These are phyloP conservation scores for Crotalus helleri DNA, from an alignment of 2,113 vertebrate genomes.

Conservation along the genomic window DNA sequence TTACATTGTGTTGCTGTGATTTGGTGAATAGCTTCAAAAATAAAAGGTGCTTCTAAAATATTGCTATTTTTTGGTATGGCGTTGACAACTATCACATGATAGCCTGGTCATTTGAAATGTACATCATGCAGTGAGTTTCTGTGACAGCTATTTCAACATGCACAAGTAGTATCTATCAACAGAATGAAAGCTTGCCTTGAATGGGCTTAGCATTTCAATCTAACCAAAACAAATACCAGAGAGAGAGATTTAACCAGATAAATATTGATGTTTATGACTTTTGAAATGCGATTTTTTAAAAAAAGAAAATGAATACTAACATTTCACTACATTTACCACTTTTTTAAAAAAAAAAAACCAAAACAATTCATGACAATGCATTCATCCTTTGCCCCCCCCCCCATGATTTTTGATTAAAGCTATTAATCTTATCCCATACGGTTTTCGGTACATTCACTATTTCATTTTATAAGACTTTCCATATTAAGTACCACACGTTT, in stretches of 20 bases:
- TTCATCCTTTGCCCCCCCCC: background rate
- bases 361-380: background rate
- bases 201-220: slow-evolving; percentile 6
- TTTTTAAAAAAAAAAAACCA: slow-evolving; percentile 34
- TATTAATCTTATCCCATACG: slow-evolving; percentile 44
- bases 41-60: background rate
- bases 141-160: slow-evolving; percentile 19
- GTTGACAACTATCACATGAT: slow-evolving; percentile 20
- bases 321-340: slow-evolving; percentile 13
- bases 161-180: slow-evolving; percentile 17
- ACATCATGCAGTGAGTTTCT: background rate
- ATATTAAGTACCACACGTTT: slow-evolving; percentile 20
- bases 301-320: slow-evolving; percentile 16
- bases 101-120: slow-evolving; percentile 12
- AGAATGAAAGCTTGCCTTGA: slow-evolving; percentile 10
- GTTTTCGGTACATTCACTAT: background rate
- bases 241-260: slow-evolving; percentile 18
- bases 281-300: slow-evolving; percentile 28
- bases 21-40: background rate
- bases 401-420: slow-evolving; percentile 27
- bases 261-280: slow-evolving; percentile 17
- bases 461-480: slow-evolving; percentile 31
- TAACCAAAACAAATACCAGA: slow-evolving; percentile 19
- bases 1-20: background rate
- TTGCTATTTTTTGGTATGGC: background rate